phyloP scores from a whole-genome alignment of 2,797 vertebrate species.

The Epinephelus awoara region DNA sequence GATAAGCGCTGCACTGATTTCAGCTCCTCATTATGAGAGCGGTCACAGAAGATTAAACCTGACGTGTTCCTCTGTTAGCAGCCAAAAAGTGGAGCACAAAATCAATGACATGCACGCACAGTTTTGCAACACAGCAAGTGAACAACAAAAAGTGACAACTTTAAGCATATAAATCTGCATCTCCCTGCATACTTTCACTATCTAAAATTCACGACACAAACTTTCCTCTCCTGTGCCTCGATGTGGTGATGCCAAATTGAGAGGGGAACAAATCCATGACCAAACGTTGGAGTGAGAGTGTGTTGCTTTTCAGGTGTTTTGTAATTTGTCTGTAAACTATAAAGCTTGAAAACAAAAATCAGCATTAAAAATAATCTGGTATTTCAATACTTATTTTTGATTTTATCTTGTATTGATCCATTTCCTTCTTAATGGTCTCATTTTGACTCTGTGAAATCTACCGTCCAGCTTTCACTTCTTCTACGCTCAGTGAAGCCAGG shows the following conservation, averaged over 20 bases:
- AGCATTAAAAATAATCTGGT: too few relatives aligned
- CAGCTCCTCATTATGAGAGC: conserved; percentile 29
- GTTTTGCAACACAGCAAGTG: conserved; percentile 2
- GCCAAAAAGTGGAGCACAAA: background rate
- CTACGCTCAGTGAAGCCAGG: background rate
- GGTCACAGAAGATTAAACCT: conserved; percentile 8
- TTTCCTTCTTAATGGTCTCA: background rate
- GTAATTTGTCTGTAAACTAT: too few relatives aligned
- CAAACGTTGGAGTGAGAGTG: too few relatives aligned
- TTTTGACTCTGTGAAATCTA: conserved; percentile 6
- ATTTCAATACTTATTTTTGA: background rate
- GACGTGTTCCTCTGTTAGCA: background rate
- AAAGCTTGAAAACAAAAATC: too few relatives aligned
- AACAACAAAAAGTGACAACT: conserved; percentile 10
- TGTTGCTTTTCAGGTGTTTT: too few relatives aligned
- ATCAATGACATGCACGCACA: conserved; percentile 12
- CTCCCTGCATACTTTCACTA: too few relatives aligned
- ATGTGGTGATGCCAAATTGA: too few relatives aligned
- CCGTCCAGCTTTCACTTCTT: conserved; percentile 24
- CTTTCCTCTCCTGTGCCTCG: too few relatives aligned
- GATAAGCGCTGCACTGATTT: conserved; percentile 36
- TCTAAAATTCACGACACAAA: too few relatives aligned
- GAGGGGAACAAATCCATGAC: too few relatives aligned
- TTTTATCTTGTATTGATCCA: background rate
- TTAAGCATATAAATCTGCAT: background rate